Evolutionary conservation across 2,113 vertebrate genomes (phyloP).

Genomic region (Tamias sibiricus): DNA sequence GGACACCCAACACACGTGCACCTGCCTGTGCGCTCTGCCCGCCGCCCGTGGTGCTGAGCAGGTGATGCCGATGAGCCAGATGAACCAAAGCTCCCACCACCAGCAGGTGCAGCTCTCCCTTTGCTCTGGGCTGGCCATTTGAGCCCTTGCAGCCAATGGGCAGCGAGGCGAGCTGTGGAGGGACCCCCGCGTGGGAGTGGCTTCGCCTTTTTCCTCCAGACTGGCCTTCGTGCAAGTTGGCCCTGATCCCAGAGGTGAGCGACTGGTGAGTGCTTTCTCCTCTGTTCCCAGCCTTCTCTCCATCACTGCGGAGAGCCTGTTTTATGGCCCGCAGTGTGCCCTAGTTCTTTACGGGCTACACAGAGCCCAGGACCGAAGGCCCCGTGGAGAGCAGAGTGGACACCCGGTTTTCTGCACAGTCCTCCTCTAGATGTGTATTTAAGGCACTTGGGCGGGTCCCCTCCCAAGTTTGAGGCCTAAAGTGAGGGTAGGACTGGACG

Average conservation of each 20-base stretch:
- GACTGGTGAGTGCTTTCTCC: neutral
- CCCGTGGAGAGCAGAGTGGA: neutral
- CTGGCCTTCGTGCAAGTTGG: accelerated
- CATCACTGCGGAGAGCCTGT: too few relatives aligned
- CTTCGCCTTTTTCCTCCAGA: accelerated
- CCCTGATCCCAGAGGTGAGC: neutral
- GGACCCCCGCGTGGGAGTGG: accelerated
- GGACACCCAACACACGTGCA: too few relatives aligned
- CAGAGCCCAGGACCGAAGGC: neutral
- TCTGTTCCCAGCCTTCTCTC: neutral
- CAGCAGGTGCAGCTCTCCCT: neutral
- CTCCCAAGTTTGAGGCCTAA: neutral
- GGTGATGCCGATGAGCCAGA: neutral
- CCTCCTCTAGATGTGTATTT: accelerated
- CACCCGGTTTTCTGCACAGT: neutral
- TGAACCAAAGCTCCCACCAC: accelerated
- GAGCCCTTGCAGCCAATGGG: constrained; percentile 23
- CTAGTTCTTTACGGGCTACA: accelerated
- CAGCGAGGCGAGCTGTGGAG: accelerated
- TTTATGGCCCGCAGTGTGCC: accelerated
- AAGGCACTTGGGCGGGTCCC: accelerated
- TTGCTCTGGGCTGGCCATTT: accelerated
- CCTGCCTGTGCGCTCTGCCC: neutral
- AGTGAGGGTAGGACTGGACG: neutral
- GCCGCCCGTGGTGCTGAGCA: accelerated